Evolutionary conservation across 2,888 invertebrate species (phyloP).

Genomic region (Neoitamus cyanurus): DNA sequence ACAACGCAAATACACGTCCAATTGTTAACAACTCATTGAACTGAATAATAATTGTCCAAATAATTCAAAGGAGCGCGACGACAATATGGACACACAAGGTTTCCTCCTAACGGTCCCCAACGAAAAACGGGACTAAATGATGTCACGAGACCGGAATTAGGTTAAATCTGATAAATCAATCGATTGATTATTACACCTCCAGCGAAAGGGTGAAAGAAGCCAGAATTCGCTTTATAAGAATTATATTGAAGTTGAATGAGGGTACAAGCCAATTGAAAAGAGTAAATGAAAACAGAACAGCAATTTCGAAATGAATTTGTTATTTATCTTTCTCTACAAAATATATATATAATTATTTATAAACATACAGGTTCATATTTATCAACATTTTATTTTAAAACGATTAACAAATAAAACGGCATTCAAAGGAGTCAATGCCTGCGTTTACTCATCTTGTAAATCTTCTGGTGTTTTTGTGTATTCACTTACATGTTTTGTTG

Average conservation of each 20-base stretch:
- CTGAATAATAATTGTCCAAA: background rate
- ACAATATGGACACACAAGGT: background rate
- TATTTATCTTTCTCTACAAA: conserved; percentile 42
- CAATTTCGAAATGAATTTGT: conserved; percentile 37
- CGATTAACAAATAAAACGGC: conserved; percentile 41
- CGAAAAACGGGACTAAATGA: background rate
- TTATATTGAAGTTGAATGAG: background rate
- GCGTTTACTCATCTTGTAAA: conserved; percentile 15
- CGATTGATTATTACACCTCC: background rate
- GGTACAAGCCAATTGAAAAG: background rate
- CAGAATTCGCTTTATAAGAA: background rate
- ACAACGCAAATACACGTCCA: background rate
- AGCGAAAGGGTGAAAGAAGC: background rate
- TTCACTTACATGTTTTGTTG: conserved; percentile 17
- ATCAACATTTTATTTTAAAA: conserved; percentile 41
- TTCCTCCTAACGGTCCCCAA: background rate
- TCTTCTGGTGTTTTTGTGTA: conserved; percentile 27
- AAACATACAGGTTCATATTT: conserved; percentile 36
- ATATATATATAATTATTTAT: conserved; percentile 41
- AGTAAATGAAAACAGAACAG: conserved; percentile 12
- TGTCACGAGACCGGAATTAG: background rate
- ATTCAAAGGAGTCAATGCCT: conserved; percentile 23
- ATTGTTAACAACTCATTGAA: background rate
- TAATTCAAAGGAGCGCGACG: background rate
- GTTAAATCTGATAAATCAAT: background rate